These are phyloP conservation scores for Coregonus clupeaformis DNA, from an alignment of 2,113 vertebrate genomes.

Conservation along the genomic window DNA sequence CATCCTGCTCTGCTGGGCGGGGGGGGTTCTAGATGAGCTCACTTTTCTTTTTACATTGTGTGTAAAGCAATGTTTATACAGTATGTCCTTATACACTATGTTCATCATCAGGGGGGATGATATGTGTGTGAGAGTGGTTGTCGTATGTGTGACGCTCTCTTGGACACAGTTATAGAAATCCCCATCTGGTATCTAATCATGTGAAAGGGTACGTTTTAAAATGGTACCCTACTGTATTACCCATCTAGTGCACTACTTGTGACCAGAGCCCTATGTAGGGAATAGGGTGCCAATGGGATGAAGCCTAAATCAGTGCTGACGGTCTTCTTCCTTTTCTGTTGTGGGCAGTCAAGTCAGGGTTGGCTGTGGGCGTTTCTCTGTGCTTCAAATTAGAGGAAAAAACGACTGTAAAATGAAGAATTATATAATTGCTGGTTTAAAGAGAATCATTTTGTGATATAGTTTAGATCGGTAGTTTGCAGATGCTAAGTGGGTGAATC, in stretches of 20 bases:
- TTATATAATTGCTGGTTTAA: slow-evolving; percentile 70
- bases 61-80: not conserved
- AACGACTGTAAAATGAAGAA: slow-evolving; percentile 65
- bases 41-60: not conserved
- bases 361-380: slow-evolving; percentile 63
- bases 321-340: slow-evolving; percentile 57
- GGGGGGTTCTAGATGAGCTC: not conserved
- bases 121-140: slow-evolving; percentile 24
- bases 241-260: too few species aligned
- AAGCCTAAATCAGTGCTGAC: slow-evolving; percentile 38
- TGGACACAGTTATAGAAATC: not conserved
- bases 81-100: too few species aligned
- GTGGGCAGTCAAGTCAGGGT: slow-evolving; percentile 67
- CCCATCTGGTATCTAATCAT: slow-evolving; percentile 71
- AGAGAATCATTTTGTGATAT: slow-evolving; percentile 78
- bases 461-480: slow-evolving; percentile 81
- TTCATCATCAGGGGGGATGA: not conserved
- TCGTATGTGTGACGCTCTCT: slow-evolving; percentile 23
- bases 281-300: too few species aligned
- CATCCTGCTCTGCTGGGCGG: slow-evolving; percentile 35
- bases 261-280: too few species aligned
- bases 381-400: slow-evolving; percentile 60
- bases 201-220: slow-evolving; percentile 10
- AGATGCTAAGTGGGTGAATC: slow-evolving; percentile 78
- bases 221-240: too few species aligned